phyloP scores from a whole-genome alignment of 2,113 vertebrate species.

The Morone saxatilis region DNA sequence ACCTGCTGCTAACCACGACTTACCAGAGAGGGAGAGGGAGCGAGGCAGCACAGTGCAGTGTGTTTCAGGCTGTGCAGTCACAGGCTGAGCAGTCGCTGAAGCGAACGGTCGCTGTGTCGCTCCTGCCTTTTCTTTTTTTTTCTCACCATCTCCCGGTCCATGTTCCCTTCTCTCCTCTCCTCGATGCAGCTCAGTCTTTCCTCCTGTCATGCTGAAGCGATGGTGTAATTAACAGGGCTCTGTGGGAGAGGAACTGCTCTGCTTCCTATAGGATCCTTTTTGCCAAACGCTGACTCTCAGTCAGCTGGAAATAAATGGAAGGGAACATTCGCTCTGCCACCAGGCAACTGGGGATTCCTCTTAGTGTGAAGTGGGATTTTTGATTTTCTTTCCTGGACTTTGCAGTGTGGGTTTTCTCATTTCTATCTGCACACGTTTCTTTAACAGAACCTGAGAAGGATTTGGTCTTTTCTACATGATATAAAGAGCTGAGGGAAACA shows the following conservation, averaged over 20 bases:
- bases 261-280: conserved; percentile 27
- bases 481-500: conserved; percentile 52
- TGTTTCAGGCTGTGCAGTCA: conserved; percentile 76
- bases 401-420: conserved; percentile 15
- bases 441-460: conserved; percentile 5
- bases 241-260: conserved; percentile 48
- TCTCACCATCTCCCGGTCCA: conserved; percentile 43
- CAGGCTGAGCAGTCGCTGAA: conserved; percentile 64
- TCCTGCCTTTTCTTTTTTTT: conserved; percentile 16
- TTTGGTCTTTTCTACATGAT: conserved; percentile 27
- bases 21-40: conserved; percentile 41
- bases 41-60: conserved; percentile 61
- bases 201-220: conserved; percentile 38
- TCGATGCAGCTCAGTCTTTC: conserved; percentile 60
- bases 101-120: conserved; percentile 57
- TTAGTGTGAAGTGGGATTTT: conserved; percentile 24
- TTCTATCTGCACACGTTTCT: neutral
- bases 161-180: conserved; percentile 54
- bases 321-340: conserved; percentile 27
- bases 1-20: conserved; percentile 83
- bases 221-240: conserved; percentile 80
- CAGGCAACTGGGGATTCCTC: conserved; percentile 60
- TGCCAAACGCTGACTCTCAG: conserved; percentile 26
- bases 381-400: conserved; percentile 31
- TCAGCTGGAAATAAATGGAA: conserved; percentile 44